A percentile compares a stretch with the other conserved stretches of the same genome.
phyloP scores from a whole-genome alignment of 1,140 invertebrate genomes.

The Trissolcus basalis region DNA sequence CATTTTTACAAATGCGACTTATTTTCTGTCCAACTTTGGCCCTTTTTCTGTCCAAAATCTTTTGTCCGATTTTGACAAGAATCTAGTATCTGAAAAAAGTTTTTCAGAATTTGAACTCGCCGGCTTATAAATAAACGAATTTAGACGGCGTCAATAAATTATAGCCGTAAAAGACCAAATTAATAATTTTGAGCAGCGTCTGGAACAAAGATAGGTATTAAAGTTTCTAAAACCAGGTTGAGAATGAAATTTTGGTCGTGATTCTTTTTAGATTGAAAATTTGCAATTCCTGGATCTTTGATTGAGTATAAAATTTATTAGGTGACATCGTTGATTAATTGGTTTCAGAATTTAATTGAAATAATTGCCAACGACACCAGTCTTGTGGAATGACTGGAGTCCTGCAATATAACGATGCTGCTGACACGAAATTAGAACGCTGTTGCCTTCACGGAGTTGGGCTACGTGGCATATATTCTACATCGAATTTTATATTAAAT shows the following conservation, averaged over 20 bases:
- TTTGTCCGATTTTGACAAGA: too few relatives aligned
- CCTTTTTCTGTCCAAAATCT: too few relatives aligned
- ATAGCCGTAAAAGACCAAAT: too few relatives aligned
- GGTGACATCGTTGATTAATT: constrained; percentile 42
- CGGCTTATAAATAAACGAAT: too few relatives aligned
- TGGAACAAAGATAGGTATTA: too few relatives aligned
- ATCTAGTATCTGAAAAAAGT: too few relatives aligned
- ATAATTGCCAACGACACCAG: constrained; percentile 51
- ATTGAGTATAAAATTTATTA: constrained; percentile 53
- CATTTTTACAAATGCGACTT: too few relatives aligned
- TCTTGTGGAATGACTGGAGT: constrained; percentile 42
- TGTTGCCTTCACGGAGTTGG: constrained; percentile 30
- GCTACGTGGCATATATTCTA: constrained; percentile 24
- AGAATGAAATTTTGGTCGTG: neutral
- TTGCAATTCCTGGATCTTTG: neutral
- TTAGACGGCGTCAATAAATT: too few relatives aligned
- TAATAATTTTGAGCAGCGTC: too few relatives aligned
- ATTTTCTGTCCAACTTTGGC: too few relatives aligned
- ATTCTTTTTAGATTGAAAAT: neutral
- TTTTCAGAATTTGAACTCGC: too few relatives aligned
- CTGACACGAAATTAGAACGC: constrained; percentile 45
- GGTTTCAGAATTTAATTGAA: constrained; percentile 45
- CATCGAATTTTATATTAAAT: constrained; percentile 44
- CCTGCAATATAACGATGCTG: constrained; percentile 30
- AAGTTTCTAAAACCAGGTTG: too few relatives aligned